Conservation (phyloP, 2,888 invertebrate species). For the Mesochorus sp. region DNA sequence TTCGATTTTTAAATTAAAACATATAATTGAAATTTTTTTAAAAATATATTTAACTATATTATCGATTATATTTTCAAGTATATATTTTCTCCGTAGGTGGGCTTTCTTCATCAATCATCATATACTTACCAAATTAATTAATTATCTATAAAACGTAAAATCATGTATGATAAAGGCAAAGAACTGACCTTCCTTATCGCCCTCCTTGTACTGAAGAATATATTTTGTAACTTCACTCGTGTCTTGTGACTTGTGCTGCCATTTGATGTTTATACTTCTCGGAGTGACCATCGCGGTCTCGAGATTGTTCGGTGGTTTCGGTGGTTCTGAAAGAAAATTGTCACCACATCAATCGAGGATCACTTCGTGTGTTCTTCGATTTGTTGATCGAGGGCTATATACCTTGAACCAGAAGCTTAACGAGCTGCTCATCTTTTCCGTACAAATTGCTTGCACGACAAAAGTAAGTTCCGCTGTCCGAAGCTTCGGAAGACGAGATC, state of each 20-base stretch:
- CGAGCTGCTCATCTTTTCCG: conserved; percentile 88
- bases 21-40: no score
- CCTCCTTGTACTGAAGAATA: conserved; percentile 87
- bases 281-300: conserved; percentile 88
- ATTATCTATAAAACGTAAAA: no score
- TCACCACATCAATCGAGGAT: no score
- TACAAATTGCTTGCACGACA: conserved; percentile 91
- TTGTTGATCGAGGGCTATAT: not conserved
- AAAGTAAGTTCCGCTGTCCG: conserved; percentile 90
- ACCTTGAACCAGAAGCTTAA: conserved; percentile 88
- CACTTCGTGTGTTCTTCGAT: no score
- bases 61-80: no score
- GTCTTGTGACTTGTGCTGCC: conserved; percentile 88
- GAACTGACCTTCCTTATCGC: conserved; percentile 81
- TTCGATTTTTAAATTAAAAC: no score
- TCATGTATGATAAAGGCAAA: not conserved
- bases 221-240: conserved; percentile 88
- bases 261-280: conserved; percentile 89
- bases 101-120: no score
- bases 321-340: conserved; percentile 88
- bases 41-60: no score
- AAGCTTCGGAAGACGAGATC: conserved; percentile 87
- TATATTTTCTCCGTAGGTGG: no score
- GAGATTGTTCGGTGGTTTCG: conserved; percentile 87
- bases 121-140: no score